A percentile compares a stretch with the other conserved stretches of the same genome.
Evolutionary conservation across 2,797 vertebrate genomes (phyloP).

Genomic region (Chaenodraco wilsoni): DNA sequence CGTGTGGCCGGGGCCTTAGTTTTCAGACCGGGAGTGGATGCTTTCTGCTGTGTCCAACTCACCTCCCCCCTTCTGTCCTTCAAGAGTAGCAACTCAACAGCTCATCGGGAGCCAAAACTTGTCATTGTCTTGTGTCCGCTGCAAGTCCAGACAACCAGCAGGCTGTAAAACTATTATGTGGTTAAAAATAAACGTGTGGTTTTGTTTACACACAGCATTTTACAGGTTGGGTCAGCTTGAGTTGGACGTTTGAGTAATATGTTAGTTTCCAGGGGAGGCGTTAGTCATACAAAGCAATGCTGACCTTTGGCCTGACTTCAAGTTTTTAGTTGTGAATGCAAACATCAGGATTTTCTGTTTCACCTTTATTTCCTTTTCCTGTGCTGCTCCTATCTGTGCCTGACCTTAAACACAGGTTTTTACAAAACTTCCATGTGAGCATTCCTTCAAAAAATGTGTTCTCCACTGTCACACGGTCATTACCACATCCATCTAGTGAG

Average conservation of each 20-base stretch:
- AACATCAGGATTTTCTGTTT: not conserved
- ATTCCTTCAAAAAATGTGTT: conserved; percentile 20
- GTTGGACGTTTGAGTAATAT: conserved; percentile 30
- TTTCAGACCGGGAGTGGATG: conserved; percentile 29
- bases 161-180: conserved; percentile 41
- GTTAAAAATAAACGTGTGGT: conserved; percentile 42
- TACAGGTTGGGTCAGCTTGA: conserved; percentile 32
- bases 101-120: conserved; percentile 69
- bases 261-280: conserved; percentile 26
- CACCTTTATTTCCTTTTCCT: conserved; percentile 4
- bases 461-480: conserved; percentile 55
- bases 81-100: conserved; percentile 27
- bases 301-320: conserved; percentile 34
- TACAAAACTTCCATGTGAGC: not conserved
- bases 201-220: conserved; percentile 53
- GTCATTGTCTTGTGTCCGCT: conserved; percentile 60
- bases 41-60: conserved; percentile 24
- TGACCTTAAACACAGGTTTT: conserved; percentile 4
- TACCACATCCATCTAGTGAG: conserved; percentile 49
- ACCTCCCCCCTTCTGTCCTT: not conserved
- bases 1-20: not conserved
- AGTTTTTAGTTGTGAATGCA: not conserved
- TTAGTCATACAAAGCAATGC: conserved; percentile 28
- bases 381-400: conserved; percentile 3
- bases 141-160: conserved; percentile 48